Percentiles rank a stretch among this genome's conserved stretches.
These are phyloP conservation scores for Drosophila subpulchrella DNA, from an alignment of 1,140 invertebrate genomes.

Conservation along the genomic window DNA sequence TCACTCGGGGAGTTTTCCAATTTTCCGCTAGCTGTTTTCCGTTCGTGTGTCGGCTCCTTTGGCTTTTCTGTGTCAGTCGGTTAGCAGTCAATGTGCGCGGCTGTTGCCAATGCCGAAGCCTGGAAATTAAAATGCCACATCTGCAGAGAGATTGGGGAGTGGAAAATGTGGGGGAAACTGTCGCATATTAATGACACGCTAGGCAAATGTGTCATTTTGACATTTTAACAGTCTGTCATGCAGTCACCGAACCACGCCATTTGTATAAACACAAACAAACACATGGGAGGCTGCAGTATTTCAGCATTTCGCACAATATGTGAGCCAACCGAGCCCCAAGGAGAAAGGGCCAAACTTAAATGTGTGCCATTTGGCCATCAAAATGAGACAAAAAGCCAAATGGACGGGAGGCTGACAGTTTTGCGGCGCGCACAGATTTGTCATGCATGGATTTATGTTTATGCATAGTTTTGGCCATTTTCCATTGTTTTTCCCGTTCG, in stretches of 20 bases:
- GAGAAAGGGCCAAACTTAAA: slow-evolving; percentile 51
- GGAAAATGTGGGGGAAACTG: slow-evolving; percentile 39
- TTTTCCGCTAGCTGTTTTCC: slow-evolving; percentile 30
- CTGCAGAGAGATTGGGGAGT: slow-evolving; percentile 13
- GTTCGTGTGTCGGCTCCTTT: slow-evolving; percentile 41
- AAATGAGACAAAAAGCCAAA: slow-evolving; percentile 37
- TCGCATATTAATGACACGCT: slow-evolving; percentile 82
- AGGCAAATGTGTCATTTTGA: slow-evolving; percentile 83
- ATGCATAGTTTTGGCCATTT: slow-evolving; percentile 65
- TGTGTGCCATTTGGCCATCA: slow-evolving; percentile 79
- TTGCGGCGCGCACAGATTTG: slow-evolving; percentile 71
- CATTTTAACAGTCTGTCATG: slow-evolving; percentile 83
- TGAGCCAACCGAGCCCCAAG: slow-evolving; percentile 16
- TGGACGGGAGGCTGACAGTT: slow-evolving; percentile 62
- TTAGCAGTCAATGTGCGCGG: slow-evolving; percentile 71
- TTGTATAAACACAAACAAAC: slow-evolving; percentile 61
- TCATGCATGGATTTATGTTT: slow-evolving; percentile 81
- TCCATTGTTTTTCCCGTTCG: background rate
- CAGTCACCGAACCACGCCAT: slow-evolving; percentile 78
- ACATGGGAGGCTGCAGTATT: slow-evolving; percentile 61
- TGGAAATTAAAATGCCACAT: slow-evolving; percentile 68
- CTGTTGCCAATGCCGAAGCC: slow-evolving; percentile 55
- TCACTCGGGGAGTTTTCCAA: slow-evolving; percentile 22
- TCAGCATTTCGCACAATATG: slow-evolving; percentile 23
- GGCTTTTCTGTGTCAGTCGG: slow-evolving; percentile 78